Evolutionary conservation across 2,797 vertebrate genomes (phyloP), one percentile per base, ranked within the genome.

Genomic region (Micrastur ruficollis): DNA sequence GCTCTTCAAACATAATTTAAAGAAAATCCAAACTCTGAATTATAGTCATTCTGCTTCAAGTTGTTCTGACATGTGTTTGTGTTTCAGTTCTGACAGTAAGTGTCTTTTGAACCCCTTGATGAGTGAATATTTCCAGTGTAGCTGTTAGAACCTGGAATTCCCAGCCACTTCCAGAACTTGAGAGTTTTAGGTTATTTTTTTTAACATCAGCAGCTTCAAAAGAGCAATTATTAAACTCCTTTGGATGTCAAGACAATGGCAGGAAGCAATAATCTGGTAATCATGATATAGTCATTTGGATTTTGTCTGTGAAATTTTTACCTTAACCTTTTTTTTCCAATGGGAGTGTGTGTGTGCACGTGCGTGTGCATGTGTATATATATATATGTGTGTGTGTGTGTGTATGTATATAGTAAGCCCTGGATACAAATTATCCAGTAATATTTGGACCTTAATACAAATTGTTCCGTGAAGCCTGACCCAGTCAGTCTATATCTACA

Each of bases 41-140:
- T 94, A 47, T 1, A 97, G 90, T 85, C 21, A 31, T 93, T 84
- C 89, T 96, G 75, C 96, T 97, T 96, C 86, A 95, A 93, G 96
- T 94, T 8, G 3, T 89, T 92, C 74, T 93, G 86, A 90, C 86
- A 63, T 90, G 86, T 10, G 32, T 90, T 94, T 95, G 46, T 87
- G 81, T 95, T 94, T 94, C 52, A 93, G 44, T 94, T 95, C 90
- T 92, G 86, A 80, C 90, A 86, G 61, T 44, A 76, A 76, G 16
- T 85, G 79, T 86, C 92, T 94, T 95, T 96, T 97, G 97, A 97
- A 96, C 86, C 71, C 79, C 74, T 92, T 92, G 84, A 96, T 96
- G 83, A 95, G 59, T 61, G 86, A 92, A 29, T 97, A 78, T 93
- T 95, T 96, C 32, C 78, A 95, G 56, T 0, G 0, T 67, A 93